Evolutionary conservation across 2,113 vertebrate genomes (phyloP), one percentile per base, ranked within the genome.

Genomic region (Chauna torquata): DNA sequence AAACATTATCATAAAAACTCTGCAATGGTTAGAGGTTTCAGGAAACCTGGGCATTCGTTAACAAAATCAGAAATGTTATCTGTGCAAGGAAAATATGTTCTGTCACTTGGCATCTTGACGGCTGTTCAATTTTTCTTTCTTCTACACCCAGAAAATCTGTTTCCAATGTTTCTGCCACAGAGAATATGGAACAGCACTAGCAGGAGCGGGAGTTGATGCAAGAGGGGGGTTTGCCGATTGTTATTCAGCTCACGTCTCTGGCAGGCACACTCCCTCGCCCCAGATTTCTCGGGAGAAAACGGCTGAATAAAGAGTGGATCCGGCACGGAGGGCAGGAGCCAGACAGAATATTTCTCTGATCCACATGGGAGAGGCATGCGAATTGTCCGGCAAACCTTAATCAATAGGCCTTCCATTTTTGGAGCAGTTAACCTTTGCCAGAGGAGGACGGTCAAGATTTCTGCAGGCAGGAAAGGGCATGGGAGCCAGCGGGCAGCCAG

Each of bases 211-310:
- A 97, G 90, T 68, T 76, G 96, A 62, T 92, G 93, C 52, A 18
- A n/a, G 84, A 64, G 79, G 50, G 61, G 84, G 93, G 82, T 80
- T 86, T 88, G 6, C 25, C 4, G 12, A 96, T 97, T 97, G 90
- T 95, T 98, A 97, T 97, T 97, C 96, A 70, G 76, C 88, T 97
- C 96, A 97, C 94, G 93, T 95, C 91, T 47, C 75, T 20, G 32
- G 62, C 85, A 97, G 68, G 76, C 95, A 74, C 78, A 32, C 34
- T 98, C 94, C 83, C 78, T 95, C 78, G 91, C 77, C 86, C 90
- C 90, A 66, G 90, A 96, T 97, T 96, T 96, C 96, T 97, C 96
- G 80, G 20, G 97, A 97, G 97, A 70, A 94, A 97, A 96, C 12
- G 70, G 16, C 66, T 86, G 96, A 96, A 97, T 96, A 97, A 97